phyloP scores from a whole-genome alignment of 2,113 vertebrate genomes.

The Suncus etruscus region DNA sequence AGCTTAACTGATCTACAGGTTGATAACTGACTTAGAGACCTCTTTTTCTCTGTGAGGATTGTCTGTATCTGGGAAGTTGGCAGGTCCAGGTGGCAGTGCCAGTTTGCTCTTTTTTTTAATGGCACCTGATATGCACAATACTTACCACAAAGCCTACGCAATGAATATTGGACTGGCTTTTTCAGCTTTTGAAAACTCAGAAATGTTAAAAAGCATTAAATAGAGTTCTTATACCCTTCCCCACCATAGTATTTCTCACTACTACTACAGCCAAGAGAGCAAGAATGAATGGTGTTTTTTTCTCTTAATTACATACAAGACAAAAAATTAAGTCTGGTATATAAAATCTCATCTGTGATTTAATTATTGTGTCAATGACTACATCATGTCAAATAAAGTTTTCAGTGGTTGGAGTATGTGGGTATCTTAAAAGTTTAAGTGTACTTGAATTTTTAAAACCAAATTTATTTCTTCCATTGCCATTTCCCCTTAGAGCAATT shows the following conservation, averaged over 20 bases:
- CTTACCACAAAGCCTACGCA: not conserved
- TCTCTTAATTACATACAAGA: constrained; percentile 25
- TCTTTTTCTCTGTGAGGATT: constrained; percentile 76
- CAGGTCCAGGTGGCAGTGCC: constrained; percentile 56
- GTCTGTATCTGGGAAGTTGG: constrained; percentile 56
- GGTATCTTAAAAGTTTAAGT: constrained; percentile 55
- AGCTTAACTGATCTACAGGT: constrained; percentile 64
- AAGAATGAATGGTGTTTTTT: constrained; percentile 25
- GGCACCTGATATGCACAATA: not conserved
- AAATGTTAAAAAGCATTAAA: constrained; percentile 13
- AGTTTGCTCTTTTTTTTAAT: constrained; percentile 48
- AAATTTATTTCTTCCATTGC: constrained; percentile 50
- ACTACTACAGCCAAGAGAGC: not conserved
- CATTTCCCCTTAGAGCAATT: constrained; percentile 38
- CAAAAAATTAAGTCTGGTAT: constrained; percentile 19
- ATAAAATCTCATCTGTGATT: constrained; percentile 33
- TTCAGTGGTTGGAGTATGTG: constrained; percentile 29
- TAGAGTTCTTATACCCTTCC: not conserved
- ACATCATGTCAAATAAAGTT: constrained; percentile 29
- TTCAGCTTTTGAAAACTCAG: constrained; percentile 18
- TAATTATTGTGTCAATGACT: constrained; percentile 1
- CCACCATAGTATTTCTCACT: not conserved
- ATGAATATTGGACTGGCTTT: not conserved
- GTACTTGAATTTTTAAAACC: constrained; percentile 52
- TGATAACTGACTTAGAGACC: constrained; percentile 75